Base-by-base conservation (phyloP, 2,113 vertebrate genomes). In the Motacilla alba region DNA sequence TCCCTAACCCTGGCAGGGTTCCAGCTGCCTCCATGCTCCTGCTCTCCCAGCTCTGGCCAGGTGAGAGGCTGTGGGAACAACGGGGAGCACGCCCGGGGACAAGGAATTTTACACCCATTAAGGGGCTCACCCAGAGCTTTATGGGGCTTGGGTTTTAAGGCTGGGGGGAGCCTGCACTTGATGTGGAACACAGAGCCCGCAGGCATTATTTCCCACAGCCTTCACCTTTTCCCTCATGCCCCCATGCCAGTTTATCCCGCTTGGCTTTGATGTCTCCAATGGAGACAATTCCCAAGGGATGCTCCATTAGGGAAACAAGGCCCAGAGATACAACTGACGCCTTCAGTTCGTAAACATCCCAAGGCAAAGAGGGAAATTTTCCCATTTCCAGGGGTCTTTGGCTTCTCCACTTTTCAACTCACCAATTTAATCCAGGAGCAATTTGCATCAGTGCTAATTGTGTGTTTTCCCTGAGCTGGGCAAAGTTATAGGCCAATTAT, bases 401-500 rank as follows among this genome's bases (percentile, higher is more conserved):
- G 78, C 27, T 76, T 81, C 77, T 87, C 68, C 68, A 17, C 55
- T 87, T 93, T 78, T 68, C 64, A 59, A 33, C 27, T 92, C 67
- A 56, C 22, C 37, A 15, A 43, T 67, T 88, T 86, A 46, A 83
- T n/a, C 53, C 58, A 4, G 88, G 41, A 92, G 33, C 63, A 89
- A 76, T 95, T 95, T 93, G 33, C 84, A 82, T 73, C 60, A 41
- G 50, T 0, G 11, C 13, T 95, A 90, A 86, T 87, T 87, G 73
- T 44, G 28, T 52, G 53, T 59, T 96, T 95, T 92, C 49, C 79
- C 88, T 67, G 72, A 92, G 73, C 83, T 90, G 66, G 76, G n/a
- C 74, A 56, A 90, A 90, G 49, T 95, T 93, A 91, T 56, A 83
- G 90, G 90, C 79, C 74, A 91, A 91, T 97, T 95, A 90, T 92